Conservation (phyloP, 2,888 invertebrate genomes). For the Odontocerum albicorne region DNA sequence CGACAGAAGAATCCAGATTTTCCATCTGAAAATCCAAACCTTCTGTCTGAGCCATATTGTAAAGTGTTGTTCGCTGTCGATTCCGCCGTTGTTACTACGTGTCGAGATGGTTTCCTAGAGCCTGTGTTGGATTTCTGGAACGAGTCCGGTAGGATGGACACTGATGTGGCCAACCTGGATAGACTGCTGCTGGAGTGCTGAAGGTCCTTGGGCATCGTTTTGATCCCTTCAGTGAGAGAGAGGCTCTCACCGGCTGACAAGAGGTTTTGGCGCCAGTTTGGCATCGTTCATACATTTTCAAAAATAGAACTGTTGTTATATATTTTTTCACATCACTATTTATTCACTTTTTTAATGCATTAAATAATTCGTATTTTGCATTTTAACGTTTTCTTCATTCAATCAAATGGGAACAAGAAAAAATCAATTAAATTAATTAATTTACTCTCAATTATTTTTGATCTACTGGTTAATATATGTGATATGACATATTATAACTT, state of each 20-base stretch:
- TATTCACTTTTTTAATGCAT: no score
- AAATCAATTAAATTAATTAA: no score
- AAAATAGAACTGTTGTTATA: no score
- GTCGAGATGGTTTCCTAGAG: slow-evolving; percentile 44
- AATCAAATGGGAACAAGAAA: no score
- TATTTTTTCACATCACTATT: no score
- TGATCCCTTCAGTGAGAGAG: slow-evolving; percentile 25
- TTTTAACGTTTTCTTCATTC: no score
- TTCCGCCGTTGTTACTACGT: slow-evolving; percentile 49
- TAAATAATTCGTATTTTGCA: no score
- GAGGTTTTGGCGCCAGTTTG: slow-evolving; percentile 60
- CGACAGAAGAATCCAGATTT: slow-evolving; percentile 29
- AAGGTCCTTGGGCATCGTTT: slow-evolving; percentile 39
- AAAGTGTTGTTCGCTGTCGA: slow-evolving; percentile 48
- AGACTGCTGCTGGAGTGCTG: slow-evolving; percentile 56
- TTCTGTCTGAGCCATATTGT: slow-evolving; percentile 31
- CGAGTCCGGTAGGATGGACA: slow-evolving; percentile 45
- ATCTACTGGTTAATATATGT: no score
- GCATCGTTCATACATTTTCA: slow-evolving; percentile 47
- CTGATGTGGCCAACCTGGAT: slow-evolving; percentile 53
- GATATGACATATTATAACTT: no score
- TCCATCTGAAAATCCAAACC: slow-evolving; percentile 36
- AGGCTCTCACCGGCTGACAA: slow-evolving; percentile 58
- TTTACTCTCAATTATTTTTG: no score
- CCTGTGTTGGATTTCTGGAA: slow-evolving; percentile 44